A percentile compares a stretch with the other conserved stretches of the same genome.
Conservation (phyloP, 1,140 invertebrate species). For the Cyclina sinensis region DNA sequence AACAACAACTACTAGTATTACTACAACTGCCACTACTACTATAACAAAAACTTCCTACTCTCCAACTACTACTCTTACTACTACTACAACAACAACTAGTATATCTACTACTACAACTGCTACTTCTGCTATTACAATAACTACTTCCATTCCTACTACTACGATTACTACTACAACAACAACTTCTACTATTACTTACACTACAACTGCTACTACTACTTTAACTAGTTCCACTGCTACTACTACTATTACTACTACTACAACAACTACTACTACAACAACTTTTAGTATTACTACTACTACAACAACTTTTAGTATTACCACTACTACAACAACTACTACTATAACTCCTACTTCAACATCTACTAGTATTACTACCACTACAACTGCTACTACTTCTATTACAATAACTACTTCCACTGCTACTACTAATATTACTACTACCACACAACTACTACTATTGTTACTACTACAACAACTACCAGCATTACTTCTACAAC, state of each 20-base stretch:
- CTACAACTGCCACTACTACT: neutral
- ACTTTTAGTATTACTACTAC: neutral
- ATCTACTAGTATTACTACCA: too few relatives aligned
- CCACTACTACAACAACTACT: neutral
- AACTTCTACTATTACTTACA: slow-evolving; percentile 11
- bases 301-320: neutral
- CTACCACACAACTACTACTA: neutral
- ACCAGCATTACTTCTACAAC: neutral
- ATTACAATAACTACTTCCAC: too few relatives aligned
- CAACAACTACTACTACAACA: neutral
- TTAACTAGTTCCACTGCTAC: neutral
- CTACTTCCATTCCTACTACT: slow-evolving; percentile 38
- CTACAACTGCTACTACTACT: slow-evolving; percentile 2
- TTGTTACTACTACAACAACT: neutral
- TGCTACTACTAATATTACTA: too few relatives aligned
- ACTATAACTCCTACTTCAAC: too few relatives aligned
- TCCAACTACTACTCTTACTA: slow-evolving; percentile 23
- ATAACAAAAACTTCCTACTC: neutral
- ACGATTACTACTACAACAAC: slow-evolving; percentile 44
- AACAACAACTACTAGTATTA: neutral
- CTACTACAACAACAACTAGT: neutral
- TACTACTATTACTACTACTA: neutral
- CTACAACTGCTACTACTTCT: neutral
- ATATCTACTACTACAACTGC: neutral
- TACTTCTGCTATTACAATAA: neutral